Percentiles rank a stretch among this genome's conserved stretches.
Evolutionary conservation across 35 echinoderm and acorn worm genomes (phyloP).

Genomic region (Lytechinus pictus): DNA sequence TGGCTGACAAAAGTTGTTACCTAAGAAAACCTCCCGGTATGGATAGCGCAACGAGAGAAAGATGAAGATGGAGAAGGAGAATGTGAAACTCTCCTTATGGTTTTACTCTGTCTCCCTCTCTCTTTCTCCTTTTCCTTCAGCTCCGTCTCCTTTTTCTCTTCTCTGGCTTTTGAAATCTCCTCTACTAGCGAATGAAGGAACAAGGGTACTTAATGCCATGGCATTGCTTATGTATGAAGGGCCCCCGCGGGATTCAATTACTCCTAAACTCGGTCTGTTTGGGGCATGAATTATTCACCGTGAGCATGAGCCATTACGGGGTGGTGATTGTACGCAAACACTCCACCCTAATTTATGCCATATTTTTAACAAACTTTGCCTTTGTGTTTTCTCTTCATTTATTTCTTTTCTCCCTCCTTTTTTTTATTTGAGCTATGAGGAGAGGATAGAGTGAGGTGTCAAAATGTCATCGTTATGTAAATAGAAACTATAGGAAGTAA

Average conservation of each 20-base stretch:
- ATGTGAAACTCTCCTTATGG: background rate
- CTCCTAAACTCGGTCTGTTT: constrained; percentile 47
- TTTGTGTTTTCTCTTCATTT: background rate
- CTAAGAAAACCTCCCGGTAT: constrained; percentile 17
- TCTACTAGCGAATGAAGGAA: constrained; percentile 38
- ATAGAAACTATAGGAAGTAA: constrained; percentile 28
- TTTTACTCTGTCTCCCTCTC: background rate
- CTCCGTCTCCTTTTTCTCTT: background rate
- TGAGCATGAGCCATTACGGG: constrained; percentile 43
- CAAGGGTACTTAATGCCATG: constrained; percentile 44
- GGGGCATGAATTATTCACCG: constrained; percentile 41
- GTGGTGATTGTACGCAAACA: constrained; percentile 55
- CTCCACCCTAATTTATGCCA: constrained; percentile 55
- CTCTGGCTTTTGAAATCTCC: background rate
- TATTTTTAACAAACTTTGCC: constrained; percentile 43
- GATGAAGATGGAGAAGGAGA: background rate
- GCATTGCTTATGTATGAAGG: constrained; percentile 50
- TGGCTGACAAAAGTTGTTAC: constrained; percentile 29
- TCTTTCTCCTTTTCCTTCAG: background rate
- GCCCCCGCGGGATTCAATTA: constrained; percentile 46
- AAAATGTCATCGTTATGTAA: constrained; percentile 41
- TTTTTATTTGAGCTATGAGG: background rate
- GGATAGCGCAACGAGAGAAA: background rate
- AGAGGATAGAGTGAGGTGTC: background rate
- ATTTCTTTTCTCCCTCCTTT: background rate